Conservation (phyloP, 1,140 invertebrate species). For the Bombus soroeensis region DNA sequence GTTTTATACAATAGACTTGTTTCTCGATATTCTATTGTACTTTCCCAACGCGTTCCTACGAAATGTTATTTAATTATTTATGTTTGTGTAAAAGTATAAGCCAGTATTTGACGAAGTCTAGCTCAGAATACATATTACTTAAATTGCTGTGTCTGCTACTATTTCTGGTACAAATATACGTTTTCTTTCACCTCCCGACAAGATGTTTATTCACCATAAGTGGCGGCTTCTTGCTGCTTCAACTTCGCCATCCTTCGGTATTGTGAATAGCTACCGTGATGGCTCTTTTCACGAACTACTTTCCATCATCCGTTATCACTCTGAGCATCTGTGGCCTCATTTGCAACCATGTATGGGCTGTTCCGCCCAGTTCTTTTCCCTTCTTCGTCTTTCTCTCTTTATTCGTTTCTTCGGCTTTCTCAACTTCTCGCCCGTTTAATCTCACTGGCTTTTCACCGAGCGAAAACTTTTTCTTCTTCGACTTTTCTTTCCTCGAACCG, state of each 20-base stretch:
- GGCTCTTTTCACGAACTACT: conserved; percentile 77
- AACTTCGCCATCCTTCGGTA: conserved; percentile 34
- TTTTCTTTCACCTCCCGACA: conserved; percentile 23
- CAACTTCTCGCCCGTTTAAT: conserved; percentile 48
- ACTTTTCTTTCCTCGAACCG: neutral
- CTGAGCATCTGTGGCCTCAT: conserved; percentile 76
- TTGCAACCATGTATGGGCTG: conserved; percentile 73
- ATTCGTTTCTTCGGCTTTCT: conserved; percentile 50
- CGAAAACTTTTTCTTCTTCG: conserved; percentile 15
- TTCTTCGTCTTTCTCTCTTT: conserved; percentile 31
- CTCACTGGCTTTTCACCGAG: conserved; percentile 27
- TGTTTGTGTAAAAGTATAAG: neutral
- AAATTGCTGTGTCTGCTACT: conserved; percentile 10
- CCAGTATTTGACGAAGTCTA: neutral
- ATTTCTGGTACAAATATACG: neutral
- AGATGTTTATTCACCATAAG: conserved; percentile 51
- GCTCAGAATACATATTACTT: conserved; percentile 18
- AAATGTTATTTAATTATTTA: neutral
- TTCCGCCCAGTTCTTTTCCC: conserved; percentile 36
- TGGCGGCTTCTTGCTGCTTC: conserved; percentile 46
- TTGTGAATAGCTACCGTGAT: conserved; percentile 62
- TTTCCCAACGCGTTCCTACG: neutral
- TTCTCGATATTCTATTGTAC: neutral
- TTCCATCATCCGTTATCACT: conserved; percentile 77
- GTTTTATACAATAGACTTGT: neutral